These are phyloP conservation scores for Eupithecia subfuscata DNA, from an alignment of 2,888 invertebrate species.

Conservation along the genomic window DNA sequence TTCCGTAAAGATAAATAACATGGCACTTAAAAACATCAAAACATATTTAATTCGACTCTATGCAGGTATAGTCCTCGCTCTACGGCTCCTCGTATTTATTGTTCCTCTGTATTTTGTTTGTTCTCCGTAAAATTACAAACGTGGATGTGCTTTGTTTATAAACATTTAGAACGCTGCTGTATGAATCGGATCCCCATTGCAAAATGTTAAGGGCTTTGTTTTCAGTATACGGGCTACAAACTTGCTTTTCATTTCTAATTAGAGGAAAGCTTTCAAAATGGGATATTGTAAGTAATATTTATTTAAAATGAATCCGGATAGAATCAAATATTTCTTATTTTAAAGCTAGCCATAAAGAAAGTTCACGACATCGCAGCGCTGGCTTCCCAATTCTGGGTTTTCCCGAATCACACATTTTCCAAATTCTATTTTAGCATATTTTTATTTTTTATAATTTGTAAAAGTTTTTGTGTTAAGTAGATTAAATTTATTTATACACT, in stretches of 20 bases:
- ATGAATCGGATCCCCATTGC: constrained; percentile 18
- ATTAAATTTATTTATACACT: too few species aligned
- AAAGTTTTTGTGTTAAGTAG: too few species aligned
- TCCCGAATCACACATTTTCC: too few species aligned
- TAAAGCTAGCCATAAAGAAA: too few species aligned
- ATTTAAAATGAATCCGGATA: too few species aligned
- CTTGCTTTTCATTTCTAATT: background rate
- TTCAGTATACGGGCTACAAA: constrained; percentile 1
- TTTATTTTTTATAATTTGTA: too few species aligned
- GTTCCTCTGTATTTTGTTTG: constrained; percentile 35
- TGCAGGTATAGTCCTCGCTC: constrained; percentile 4
- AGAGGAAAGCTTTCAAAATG: background rate
- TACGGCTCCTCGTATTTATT: constrained; percentile 24
- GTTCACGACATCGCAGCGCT: too few species aligned
- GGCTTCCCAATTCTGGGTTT: too few species aligned
- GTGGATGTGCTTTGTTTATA: constrained; percentile 29
- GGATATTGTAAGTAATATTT: too few species aligned
- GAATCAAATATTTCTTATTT: too few species aligned
- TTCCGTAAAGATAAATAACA: too few species aligned
- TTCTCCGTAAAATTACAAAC: constrained; percentile 32
- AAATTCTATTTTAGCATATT: too few species aligned
- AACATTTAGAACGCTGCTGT: constrained; percentile 22
- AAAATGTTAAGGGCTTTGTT: constrained; percentile 4
- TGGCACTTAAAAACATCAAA: background rate
- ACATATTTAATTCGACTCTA: background rate